Evolutionary conservation across 2,113 vertebrate genomes (phyloP).

Genomic region (Tringa solitaria): DNA sequence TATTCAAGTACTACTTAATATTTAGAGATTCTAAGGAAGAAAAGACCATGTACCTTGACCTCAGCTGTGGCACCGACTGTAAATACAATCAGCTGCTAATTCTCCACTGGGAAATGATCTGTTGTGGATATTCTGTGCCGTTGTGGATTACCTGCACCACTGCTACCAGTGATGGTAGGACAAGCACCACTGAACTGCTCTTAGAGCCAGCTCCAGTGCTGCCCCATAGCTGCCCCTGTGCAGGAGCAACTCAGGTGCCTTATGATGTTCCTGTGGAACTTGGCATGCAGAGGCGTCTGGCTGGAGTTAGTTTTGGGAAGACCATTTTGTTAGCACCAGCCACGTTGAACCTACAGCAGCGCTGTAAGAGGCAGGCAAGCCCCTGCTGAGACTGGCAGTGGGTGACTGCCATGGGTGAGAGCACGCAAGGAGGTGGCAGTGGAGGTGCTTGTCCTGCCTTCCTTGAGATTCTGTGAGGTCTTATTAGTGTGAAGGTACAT

Average conservation of each 20-base stretch:
- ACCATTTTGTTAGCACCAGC: neutral
- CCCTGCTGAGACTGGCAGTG: neutral
- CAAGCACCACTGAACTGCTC: neutral
- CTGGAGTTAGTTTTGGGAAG: neutral
- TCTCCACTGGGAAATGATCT: neutral
- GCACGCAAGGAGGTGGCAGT: neutral
- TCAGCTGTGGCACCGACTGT: neutral
- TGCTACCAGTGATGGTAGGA: neutral
- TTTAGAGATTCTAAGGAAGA: neutral
- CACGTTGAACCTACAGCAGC: fast-evolving
- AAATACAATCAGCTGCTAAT: neutral
- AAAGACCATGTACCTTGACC: neutral
- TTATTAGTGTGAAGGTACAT: neutral
- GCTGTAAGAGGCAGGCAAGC: neutral
- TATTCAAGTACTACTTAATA: neutral
- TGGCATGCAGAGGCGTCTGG: fast-evolving
- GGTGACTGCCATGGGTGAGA: neutral
- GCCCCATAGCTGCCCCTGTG: neutral
- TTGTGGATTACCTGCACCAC: neutral
- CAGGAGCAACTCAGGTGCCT: fast-evolving
- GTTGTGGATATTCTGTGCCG: neutral
- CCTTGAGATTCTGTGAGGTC: neutral
- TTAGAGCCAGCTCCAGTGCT: neutral
- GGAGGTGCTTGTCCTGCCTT: neutral
- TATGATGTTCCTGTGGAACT: neutral